Percentiles rank a stretch among this genome's conserved stretches.
phyloP scores from a whole-genome alignment of 2,113 vertebrate genomes.

The Nannobrachium achirus region DNA sequence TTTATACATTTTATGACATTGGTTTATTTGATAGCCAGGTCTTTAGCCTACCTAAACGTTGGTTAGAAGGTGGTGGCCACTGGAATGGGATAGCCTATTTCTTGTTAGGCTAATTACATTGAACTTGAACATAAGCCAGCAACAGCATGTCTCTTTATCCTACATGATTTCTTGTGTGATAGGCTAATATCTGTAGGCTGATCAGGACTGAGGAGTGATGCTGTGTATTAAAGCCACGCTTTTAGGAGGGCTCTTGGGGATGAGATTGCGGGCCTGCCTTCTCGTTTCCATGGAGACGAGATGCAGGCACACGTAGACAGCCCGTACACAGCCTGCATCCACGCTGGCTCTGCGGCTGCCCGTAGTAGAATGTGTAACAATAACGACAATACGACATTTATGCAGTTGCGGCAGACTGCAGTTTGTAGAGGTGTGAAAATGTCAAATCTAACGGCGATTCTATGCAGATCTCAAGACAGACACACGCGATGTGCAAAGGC shows the following conservation, averaged over 20 bases:
- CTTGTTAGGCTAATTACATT: too few relatives aligned
- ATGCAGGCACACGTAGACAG: constrained; percentile 55
- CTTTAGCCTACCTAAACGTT: too few relatives aligned
- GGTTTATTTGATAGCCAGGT: too few relatives aligned
- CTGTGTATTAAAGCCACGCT: constrained; percentile 21
- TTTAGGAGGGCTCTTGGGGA: constrained; percentile 31
- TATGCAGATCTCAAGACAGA: background rate
- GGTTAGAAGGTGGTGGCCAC: too few relatives aligned
- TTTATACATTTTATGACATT: too few relatives aligned
- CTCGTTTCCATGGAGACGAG: constrained; percentile 79
- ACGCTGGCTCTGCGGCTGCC: background rate
- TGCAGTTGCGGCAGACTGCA: background rate
- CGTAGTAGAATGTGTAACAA: background rate
- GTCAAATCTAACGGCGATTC: background rate
- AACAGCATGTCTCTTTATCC: too few relatives aligned
- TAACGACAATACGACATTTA: constrained; percentile 1
- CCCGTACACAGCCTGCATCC: background rate
- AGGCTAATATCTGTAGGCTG: too few relatives aligned
- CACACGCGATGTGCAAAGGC: too few relatives aligned
- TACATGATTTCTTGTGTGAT: too few relatives aligned
- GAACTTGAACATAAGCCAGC: too few relatives aligned
- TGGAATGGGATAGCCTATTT: too few relatives aligned
- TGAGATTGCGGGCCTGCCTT: background rate
- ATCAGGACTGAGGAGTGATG: background rate
- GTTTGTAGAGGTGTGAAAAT: constrained; percentile 14